Evolutionary conservation across 2,888 invertebrate species (phyloP).

Genomic region (Megalurothrips usitatus): DNA sequence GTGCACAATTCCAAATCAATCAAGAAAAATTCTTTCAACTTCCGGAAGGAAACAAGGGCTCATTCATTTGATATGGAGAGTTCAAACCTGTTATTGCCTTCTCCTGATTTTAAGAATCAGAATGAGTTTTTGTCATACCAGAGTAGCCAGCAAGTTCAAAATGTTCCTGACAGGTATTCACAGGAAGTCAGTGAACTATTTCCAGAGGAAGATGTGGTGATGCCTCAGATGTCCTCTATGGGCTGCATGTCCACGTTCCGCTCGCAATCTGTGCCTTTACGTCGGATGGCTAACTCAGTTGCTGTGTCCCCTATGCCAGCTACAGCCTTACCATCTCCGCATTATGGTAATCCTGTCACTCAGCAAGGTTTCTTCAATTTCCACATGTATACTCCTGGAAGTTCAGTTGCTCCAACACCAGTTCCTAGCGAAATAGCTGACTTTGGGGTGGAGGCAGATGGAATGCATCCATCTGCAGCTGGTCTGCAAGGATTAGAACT

Average conservation of each 20-base stretch:
- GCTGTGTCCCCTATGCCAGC: slow-evolving; percentile 43
- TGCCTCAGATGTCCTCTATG: slow-evolving; percentile 34
- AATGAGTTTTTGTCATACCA: background rate
- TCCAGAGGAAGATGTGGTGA: slow-evolving; percentile 45
- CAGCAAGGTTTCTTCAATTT: slow-evolving; percentile 42
- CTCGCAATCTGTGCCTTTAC: slow-evolving; percentile 76
- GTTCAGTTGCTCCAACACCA: slow-evolving; percentile 63
- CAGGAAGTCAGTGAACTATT: slow-evolving; percentile 61
- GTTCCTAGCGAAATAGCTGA: slow-evolving; percentile 69
- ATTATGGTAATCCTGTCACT: slow-evolving; percentile 17
- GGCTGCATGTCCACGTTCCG: slow-evolving; percentile 46
- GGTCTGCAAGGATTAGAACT: background rate
- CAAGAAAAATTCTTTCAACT: background rate
- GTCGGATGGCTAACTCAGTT: slow-evolving; percentile 52
- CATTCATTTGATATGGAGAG: slow-evolving; percentile 12
- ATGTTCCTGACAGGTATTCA: slow-evolving; percentile 36
- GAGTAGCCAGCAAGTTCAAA: background rate
- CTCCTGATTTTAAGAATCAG: background rate
- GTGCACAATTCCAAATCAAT: background rate
- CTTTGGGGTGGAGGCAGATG: slow-evolving; percentile 48
- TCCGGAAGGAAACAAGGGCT: background rate
- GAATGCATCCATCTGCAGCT: background rate
- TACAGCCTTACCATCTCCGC: slow-evolving; percentile 37
- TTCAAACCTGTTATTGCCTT: background rate
- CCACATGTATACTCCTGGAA: slow-evolving; percentile 51